Base-by-base conservation (phyloP, 2,113 vertebrate genomes). In the Haplochromis vanheusdeni region DNA sequence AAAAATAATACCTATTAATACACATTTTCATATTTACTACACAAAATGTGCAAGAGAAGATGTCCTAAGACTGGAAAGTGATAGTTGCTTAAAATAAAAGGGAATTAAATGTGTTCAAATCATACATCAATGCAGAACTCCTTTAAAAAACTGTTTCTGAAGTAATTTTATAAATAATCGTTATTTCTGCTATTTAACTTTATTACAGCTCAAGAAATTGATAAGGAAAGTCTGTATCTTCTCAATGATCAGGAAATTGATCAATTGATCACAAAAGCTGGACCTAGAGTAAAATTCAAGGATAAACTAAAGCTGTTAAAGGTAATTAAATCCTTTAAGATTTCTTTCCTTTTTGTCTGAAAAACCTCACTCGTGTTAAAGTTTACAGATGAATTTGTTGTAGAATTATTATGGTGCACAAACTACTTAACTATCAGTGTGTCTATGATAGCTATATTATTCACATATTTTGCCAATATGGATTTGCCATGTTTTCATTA, bases 151-250 rank as follows among this genome's bases (percentile, higher is more conserved):
- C 4, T 19, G 33, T n/a, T 35, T 37, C 31, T 65, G 9, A n/a
- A n/a, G 0, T n/a, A 35, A 65, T 65, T 65, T 65, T 3, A 65
- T 58, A n/a, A 65, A 65, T n/a, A 35, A 65, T 62, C 0, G 8
- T 33, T 35, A 35, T 11, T 65, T 35, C 60, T 65, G 31, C 31
- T 35, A 35, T 62, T 12, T 65, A 65, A 37, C 11, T 12, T 65
- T 7, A 70, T 77, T 80, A 54, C 87, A 92, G 92, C 31, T n/a
- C 4, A 89, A 65, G 14, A 3, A 2, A 52, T 92, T 54, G 79
- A 89, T 6, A 0, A 6, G 9, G 77, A 83, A 52, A 56, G 21
- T 54, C 9, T 93, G 11, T 56, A 28, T 28, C 31, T 0, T 51
- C 89, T 93, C 4, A 0, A 45, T 3, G 42, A 86, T 16, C 1